These are phyloP conservation scores for Craniophora ligustri DNA, from an alignment of 2,888 invertebrate species.

Conservation along the genomic window DNA sequence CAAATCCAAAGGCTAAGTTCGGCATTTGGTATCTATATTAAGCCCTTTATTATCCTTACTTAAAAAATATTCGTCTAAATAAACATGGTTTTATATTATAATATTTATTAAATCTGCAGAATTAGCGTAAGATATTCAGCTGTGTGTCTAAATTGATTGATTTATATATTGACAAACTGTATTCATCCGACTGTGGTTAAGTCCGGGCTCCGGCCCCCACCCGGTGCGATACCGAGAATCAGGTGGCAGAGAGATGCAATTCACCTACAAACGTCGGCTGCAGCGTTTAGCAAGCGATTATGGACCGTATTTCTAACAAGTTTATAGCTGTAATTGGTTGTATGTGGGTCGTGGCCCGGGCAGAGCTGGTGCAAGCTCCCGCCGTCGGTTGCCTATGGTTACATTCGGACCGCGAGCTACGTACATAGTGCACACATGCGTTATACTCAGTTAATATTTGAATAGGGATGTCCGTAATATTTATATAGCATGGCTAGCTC, in stretches of 20 bases:
- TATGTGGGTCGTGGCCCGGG: conserved; percentile 49
- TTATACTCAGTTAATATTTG: conserved; percentile 74
- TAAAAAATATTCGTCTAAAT: too few species aligned
- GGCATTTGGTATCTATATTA: too few species aligned
- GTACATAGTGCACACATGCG: conserved; percentile 65
- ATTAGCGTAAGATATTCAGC: too few species aligned
- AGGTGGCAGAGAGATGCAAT: conserved; percentile 70
- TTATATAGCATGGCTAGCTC: conserved; percentile 65
- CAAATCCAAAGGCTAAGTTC: too few species aligned
- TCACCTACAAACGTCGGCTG: conserved; percentile 58
- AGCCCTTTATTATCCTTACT: too few species aligned
- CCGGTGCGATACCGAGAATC: conserved; percentile 60
- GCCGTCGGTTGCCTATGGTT: conserved; percentile 70
- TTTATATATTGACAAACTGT: conserved; percentile 16
- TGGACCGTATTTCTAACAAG: conserved; percentile 49
- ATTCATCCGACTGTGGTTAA: conserved; percentile 43
- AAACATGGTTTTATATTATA: too few species aligned
- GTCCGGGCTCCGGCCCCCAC: conserved; percentile 52
- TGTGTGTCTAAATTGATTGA: neutral
- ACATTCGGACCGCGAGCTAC: conserved; percentile 62
- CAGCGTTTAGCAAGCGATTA: conserved; percentile 54
- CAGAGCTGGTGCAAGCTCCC: conserved; percentile 62
- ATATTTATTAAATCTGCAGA: too few species aligned
- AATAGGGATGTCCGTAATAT: conserved; percentile 70
- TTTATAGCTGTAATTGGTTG: conserved; percentile 51